Percentiles rank a stretch among this genome's conserved stretches.
These are phyloP conservation scores for Hypercompe scribonia DNA, from an alignment of 2,888 invertebrate genomes.

Conservation along the genomic window DNA sequence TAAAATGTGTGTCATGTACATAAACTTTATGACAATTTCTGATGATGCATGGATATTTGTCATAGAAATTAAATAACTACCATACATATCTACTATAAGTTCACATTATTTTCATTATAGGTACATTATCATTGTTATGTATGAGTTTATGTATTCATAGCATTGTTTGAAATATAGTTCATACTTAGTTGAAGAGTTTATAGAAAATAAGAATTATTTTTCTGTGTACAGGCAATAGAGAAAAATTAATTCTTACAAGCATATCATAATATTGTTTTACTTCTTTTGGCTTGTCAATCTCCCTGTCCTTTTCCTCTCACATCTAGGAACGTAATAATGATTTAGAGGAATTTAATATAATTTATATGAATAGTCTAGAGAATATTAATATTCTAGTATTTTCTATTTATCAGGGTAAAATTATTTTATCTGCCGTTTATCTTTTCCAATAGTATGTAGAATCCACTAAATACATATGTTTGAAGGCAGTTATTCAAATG, in stretches of 20 bases:
- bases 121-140: not conserved
- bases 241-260: not conserved
- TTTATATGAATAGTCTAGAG: not conserved
- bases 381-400: not conserved
- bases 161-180: not conserved
- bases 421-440: no score
- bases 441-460: not conserved
- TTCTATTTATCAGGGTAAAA: not conserved
- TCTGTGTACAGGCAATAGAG: not conserved
- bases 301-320: not conserved
- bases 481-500: not conserved
- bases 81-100: not conserved
- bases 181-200: not conserved
- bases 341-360: not conserved
- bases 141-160: not conserved
- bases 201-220: not conserved
- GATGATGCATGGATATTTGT: not conserved
- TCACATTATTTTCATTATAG: not conserved
- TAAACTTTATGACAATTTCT: not conserved
- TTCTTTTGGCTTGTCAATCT: not conserved
- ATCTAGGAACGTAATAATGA: not conserved
- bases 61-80: not conserved
- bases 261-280: not conserved
- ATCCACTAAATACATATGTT: not conserved
- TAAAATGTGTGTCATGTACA: not conserved